Conservation (phyloP, 2,113 vertebrate species). For the Cephalopholis sonnerati region DNA sequence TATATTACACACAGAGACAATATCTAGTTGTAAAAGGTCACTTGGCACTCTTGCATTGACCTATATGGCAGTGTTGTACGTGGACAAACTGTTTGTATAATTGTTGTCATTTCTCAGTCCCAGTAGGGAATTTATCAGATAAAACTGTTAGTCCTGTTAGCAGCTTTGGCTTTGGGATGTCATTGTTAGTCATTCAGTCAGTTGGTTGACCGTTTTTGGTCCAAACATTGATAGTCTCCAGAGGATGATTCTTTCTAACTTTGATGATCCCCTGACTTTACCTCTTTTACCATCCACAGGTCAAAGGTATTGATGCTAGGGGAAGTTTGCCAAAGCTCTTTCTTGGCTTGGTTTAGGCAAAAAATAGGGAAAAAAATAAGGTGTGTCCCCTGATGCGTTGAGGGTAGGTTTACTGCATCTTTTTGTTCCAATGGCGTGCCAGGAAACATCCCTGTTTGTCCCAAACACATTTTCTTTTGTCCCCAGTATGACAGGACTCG, state of each 20-base stretch:
- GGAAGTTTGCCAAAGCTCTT: too few species aligned
- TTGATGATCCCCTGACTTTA: neutral
- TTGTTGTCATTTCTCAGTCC: neutral
- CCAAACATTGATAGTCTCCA: neutral
- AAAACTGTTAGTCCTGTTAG: neutral
- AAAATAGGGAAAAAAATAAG: too few species aligned
- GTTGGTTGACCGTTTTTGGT: too few species aligned
- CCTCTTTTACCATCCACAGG: neutral
- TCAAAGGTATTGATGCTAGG: neutral
- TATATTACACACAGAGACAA: neutral
- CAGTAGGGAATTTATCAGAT: neutral
- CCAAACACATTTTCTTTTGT: too few species aligned
- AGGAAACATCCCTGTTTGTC: too few species aligned
- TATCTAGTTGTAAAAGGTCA: slow-evolving; percentile 45
- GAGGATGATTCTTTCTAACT: neutral
- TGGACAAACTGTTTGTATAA: neutral
- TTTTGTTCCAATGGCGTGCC: too few species aligned
- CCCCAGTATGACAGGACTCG: too few species aligned
- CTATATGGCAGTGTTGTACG: neutral
- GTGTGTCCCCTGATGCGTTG: too few species aligned
- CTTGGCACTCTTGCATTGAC: slow-evolving; percentile 6
- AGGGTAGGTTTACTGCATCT: too few species aligned
- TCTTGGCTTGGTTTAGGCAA: too few species aligned
- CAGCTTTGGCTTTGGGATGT: neutral
- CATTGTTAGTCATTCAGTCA: neutral